These are phyloP conservation scores for Myotis pilosus DNA, from an alignment of 2,797 vertebrate genomes.

Conservation along the genomic window DNA sequence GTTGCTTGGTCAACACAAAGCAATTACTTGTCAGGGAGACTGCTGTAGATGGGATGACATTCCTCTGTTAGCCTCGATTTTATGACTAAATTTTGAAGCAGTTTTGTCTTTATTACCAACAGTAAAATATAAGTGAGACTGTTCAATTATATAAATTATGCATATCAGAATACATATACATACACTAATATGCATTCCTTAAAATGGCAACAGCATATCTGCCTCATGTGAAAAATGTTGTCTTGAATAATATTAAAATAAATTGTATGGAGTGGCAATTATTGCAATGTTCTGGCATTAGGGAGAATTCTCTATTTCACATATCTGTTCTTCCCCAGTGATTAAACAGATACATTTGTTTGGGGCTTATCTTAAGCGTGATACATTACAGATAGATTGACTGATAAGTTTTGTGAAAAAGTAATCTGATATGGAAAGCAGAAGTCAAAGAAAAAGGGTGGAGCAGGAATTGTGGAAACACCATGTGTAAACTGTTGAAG, in stretches of 20 bases:
- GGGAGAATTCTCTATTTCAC: neutral
- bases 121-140: neutral
- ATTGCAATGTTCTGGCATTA: neutral
- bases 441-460: neutral
- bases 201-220: neutral
- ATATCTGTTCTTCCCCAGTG: neutral
- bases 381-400: neutral
- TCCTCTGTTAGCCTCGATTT: neutral
- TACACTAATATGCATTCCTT: neutral
- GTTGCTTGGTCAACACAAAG: slow-evolving; percentile 37
- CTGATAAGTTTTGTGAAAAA: neutral
- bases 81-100: slow-evolving; percentile 15
- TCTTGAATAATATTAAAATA: neutral
- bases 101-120: slow-evolving; percentile 7
- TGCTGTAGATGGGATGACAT: neutral
- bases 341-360: neutral
- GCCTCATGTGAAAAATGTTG: neutral
- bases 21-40: slow-evolving; percentile 50
- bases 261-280: neutral
- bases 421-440: neutral
- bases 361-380: neutral
- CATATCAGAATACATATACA: neutral
- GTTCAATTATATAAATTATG: slow-evolving; percentile 16
- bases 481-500: neutral
- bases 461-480: neutral